Evolutionary conservation across 2,113 vertebrate species (phyloP), one percentile per base, ranked within the genome.

Genomic region (Mesitornis unicolor): DNA sequence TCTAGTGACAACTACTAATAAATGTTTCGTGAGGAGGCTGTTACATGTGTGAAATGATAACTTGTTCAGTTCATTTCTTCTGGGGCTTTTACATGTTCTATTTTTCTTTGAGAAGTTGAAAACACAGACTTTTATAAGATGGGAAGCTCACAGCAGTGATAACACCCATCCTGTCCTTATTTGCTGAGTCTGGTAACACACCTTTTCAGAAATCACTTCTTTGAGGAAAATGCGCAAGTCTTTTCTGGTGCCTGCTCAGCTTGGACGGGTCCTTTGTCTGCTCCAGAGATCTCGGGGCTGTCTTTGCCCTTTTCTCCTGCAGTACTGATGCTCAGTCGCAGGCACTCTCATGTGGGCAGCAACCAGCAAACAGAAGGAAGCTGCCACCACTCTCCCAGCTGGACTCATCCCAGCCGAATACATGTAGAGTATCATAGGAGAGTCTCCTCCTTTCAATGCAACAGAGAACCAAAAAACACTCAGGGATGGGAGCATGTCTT

Each of bases 341-440:
- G 5, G 35, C 51, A 18, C 3, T 0, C 16, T 48, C 4, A 18
- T 2, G 0, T 3, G 12, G 31, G 21, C 78, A 95, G 61, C 60
- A 71, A 31, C 21, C 56, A 51, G 53, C 17, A 93, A 65, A 64
- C 25, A 57, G 33, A 80, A 56, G n/a, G n/a, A 31, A 88, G 63
- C 15, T 69, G 63, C 45, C 2, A 13, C 67, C 61, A 31, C 20
- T 1, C 1, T 83, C 36, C 43, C n/a, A 40, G 19, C 16, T 77
- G 45, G 36, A 14, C 28, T 45, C 9, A n/a, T n/a, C n/a, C n/a
- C n/a, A n/a, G n/a, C n/a, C n/a, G n/a, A n/a, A n/a, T 2, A 1
- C 2, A 3, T 1, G 0, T 47, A 28, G 15, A 60, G 10, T 33
- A 33, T 31, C 5, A 2, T 24, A 60, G 29, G 16, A 56, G 14